Percentiles rank a stretch among this genome's conserved stretches.
Conservation (phyloP, 2,888 invertebrate species). For the Acanthacorydalis orientalis region DNA sequence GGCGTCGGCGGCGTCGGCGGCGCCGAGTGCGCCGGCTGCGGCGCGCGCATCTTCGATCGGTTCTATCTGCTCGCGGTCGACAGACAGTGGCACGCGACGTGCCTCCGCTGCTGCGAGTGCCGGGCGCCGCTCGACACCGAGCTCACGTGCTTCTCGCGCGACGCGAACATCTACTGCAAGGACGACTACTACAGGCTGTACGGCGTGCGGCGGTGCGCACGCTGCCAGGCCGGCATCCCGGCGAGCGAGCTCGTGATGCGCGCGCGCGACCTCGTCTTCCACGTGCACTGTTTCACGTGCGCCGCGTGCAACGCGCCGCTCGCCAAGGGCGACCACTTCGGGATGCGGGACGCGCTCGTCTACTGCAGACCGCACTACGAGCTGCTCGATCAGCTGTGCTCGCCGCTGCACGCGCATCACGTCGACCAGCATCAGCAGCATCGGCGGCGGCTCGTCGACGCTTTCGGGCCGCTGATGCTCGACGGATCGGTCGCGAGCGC, state of each 20-base stretch:
- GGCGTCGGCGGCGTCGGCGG: slow-evolving; percentile 19
- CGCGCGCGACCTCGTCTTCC: slow-evolving; percentile 73
- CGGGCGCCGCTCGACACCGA: slow-evolving; percentile 70
- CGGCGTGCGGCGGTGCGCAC: slow-evolving; percentile 68
- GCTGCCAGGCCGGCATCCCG: slow-evolving; percentile 71
- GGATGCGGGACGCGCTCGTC: slow-evolving; percentile 67
- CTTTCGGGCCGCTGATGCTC: slow-evolving; percentile 30
- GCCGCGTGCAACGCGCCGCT: slow-evolving; percentile 65
- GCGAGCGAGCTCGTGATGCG: slow-evolving; percentile 84
- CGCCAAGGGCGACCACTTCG: slow-evolving; percentile 81
- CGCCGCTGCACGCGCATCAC: slow-evolving; percentile 27
- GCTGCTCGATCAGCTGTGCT: slow-evolving; percentile 35
- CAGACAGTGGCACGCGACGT: slow-evolving; percentile 76
- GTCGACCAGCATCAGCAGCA: slow-evolving; percentile 42
- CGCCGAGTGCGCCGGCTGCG: slow-evolving; percentile 41
- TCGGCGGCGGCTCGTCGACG: slow-evolving; percentile 56
- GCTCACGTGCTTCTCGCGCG: slow-evolving; percentile 75
- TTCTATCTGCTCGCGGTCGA: slow-evolving; percentile 70
- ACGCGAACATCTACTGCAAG: slow-evolving; percentile 85
- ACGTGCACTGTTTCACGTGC: slow-evolving; percentile 81
- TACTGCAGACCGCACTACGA: slow-evolving; percentile 61
- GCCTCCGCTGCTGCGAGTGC: slow-evolving; percentile 73
- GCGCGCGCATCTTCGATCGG: slow-evolving; percentile 42
- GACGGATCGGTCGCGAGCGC: slow-evolving; percentile 23
- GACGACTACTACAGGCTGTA: slow-evolving; percentile 88